A percentile compares a stretch with the other conserved stretches of the same genome.
phyloP scores from a whole-genome alignment of 2,888 invertebrate genomes.

The Dryobotodes eremita region DNA sequence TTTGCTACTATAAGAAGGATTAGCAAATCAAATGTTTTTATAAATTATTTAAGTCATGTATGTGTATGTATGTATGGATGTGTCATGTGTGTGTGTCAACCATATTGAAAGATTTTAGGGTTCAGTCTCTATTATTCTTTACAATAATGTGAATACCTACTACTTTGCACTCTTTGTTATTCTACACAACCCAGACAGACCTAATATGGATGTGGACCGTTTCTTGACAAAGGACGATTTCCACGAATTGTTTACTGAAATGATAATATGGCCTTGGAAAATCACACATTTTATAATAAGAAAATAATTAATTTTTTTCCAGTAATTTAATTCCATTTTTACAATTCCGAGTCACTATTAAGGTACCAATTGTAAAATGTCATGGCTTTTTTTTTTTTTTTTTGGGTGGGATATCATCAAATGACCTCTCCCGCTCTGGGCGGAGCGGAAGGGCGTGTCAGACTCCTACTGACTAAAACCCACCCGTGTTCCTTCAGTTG shows the following conservation, averaged over 20 bases:
- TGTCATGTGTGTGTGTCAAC: too few relatives aligned
- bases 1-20: background rate
- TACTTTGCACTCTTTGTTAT: background rate
- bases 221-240: background rate
- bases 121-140: background rate
- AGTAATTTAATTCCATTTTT: too few relatives aligned
- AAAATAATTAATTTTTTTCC: too few relatives aligned
- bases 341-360: too few relatives aligned
- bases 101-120: background rate
- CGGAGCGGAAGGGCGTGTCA: too few relatives aligned
- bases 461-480: too few relatives aligned
- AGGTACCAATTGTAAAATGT: too few relatives aligned
- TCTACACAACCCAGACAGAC: background rate
- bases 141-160: background rate
- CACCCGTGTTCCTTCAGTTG: too few relatives aligned
- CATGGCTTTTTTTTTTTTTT: too few relatives aligned
- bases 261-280: background rate
- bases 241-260: constrained; percentile 2
- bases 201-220: background rate
- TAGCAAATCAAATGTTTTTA: background rate
- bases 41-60: background rate
- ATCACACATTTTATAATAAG: too few relatives aligned
- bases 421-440: too few relatives aligned
- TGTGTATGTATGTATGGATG: background rate
- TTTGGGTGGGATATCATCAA: too few relatives aligned